Evolutionary conservation across 2,113 vertebrate species (phyloP).

Genomic region (Tylochromis polylepis): DNA sequence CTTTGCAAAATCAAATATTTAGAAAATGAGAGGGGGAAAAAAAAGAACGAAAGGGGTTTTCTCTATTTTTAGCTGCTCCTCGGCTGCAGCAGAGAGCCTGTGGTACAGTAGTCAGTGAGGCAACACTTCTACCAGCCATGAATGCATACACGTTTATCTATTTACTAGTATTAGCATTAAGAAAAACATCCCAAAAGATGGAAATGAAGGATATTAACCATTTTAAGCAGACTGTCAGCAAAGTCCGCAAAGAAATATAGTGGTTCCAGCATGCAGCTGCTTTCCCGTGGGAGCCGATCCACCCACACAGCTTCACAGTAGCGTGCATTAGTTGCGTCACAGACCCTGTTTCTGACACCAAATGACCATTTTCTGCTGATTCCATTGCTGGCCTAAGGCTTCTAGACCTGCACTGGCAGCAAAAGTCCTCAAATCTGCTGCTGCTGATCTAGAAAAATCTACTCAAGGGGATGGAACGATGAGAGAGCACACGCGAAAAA

Average conservation of each 20-base stretch:
- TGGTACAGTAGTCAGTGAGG: not conserved
- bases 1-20: conserved; percentile 51
- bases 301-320: not conserved
- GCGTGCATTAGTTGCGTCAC: conserved; percentile 14
- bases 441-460: conserved; percentile 24
- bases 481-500: not conserved
- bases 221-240: not conserved
- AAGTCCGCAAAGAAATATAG: not conserved
- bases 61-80: conserved; percentile 41
- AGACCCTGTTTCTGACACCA: conserved; percentile 12
- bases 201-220: not conserved
- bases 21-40: conserved; percentile 1
- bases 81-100: not conserved
- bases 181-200: not conserved
- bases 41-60: not conserved
- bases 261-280: not conserved
- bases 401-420: conserved; percentile 31
- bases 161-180: not conserved
- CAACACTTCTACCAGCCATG: not conserved
- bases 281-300: not conserved
- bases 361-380: conserved; percentile 61
- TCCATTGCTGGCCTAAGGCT: conserved; percentile 23
- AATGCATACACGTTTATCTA: not conserved
- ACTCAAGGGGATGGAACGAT: not conserved
- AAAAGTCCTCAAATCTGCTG: conserved; percentile 44